These are phyloP conservation scores for Pegoplata infirma DNA, from an alignment of 2,888 invertebrate genomes.

Conservation along the genomic window DNA sequence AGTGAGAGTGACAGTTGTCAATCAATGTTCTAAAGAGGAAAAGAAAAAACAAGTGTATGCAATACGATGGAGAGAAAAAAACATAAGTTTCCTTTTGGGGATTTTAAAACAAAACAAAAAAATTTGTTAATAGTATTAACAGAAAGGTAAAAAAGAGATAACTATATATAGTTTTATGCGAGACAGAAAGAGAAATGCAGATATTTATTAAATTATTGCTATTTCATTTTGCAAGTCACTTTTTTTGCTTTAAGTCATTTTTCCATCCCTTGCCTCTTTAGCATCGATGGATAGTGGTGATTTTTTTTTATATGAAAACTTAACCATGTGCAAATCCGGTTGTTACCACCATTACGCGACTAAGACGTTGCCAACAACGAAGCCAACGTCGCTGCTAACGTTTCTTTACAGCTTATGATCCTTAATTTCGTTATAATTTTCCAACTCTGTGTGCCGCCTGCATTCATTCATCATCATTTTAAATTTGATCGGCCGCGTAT, in stretches of 20 bases:
- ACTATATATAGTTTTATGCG: background rate
- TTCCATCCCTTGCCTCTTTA: background rate
- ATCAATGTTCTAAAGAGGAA: conserved; percentile 44
- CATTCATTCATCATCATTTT: conserved; percentile 78
- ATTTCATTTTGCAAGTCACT: background rate
- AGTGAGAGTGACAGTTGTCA: conserved; percentile 51
- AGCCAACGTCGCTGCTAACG: conserved; percentile 34
- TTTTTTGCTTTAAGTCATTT: background rate
- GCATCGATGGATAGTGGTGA: conserved; percentile 10
- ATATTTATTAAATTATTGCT: background rate
- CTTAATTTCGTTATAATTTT: conserved; percentile 78
- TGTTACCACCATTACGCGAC: conserved; percentile 55
- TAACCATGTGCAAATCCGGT: conserved; percentile 61
- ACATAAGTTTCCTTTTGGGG: conserved; percentile 41
- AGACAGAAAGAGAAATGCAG: background rate
- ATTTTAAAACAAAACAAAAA: conserved; percentile 20
- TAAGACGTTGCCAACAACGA: conserved; percentile 38
- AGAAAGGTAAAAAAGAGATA: background rate
- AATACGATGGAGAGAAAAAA: conserved; percentile 16
- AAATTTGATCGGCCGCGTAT: conserved; percentile 78
- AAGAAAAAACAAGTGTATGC: conserved; percentile 37
- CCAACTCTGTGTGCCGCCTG: conserved; percentile 70
- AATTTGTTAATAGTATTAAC: background rate
- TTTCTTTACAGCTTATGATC: conserved; percentile 74
- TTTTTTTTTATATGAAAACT: conserved; percentile 41